Conservation (phyloP, 2,888 invertebrate species). For the Epinotia bilunana region DNA sequence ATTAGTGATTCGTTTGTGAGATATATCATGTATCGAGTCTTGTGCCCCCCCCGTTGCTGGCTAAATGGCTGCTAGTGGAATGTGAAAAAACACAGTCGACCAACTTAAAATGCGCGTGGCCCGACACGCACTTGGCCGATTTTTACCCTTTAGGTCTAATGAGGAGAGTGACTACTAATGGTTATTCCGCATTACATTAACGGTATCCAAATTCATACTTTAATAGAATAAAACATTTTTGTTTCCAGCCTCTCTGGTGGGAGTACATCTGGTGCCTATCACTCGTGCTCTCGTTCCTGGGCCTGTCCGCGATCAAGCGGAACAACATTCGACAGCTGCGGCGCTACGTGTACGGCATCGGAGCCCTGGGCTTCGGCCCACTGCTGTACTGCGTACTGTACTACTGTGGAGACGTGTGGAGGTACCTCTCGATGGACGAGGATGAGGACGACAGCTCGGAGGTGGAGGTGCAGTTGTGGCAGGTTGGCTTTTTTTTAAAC, state of each 20-base stretch:
- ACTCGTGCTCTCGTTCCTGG: slow-evolving; percentile 92
- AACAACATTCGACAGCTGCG: slow-evolving; percentile 91
- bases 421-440: slow-evolving; percentile 85
- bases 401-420: slow-evolving; percentile 93
- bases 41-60: too few relatives aligned
- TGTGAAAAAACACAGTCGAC: too few relatives aligned
- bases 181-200: too few relatives aligned
- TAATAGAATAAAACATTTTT: slow-evolving; percentile 19
- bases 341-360: slow-evolving; percentile 90
- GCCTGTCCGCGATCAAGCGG: slow-evolving; percentile 92
- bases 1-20: too few relatives aligned
- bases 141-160: too few relatives aligned
- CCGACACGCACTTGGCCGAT: too few relatives aligned
- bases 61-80: too few relatives aligned
- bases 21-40: too few relatives aligned
- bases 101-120: too few relatives aligned
- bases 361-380: slow-evolving; percentile 89
- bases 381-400: slow-evolving; percentile 91
- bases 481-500: slow-evolving; percentile 79
- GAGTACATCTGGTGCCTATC: slow-evolving; percentile 97
- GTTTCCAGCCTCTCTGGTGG: slow-evolving; percentile 94
- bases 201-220: background rate
- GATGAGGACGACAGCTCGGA: slow-evolving; percentile 84
- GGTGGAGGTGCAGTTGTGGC: slow-evolving; percentile 90
- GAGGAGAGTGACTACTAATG: too few relatives aligned